Evolutionary conservation across 1,140 invertebrate species (phyloP).

Genomic region (Polyergus mexicanus): DNA sequence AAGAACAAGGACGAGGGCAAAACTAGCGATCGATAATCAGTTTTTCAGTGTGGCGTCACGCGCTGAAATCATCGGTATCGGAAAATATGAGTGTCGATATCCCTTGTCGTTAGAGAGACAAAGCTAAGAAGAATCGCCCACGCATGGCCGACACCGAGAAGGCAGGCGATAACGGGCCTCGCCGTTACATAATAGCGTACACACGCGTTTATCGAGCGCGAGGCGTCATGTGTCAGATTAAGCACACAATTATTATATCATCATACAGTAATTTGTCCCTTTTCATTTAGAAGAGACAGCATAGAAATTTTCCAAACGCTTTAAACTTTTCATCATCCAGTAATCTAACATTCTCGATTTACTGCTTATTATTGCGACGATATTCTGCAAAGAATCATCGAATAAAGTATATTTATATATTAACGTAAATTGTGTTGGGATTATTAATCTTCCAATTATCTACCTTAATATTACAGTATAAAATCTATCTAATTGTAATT

Average conservation of each 20-base stretch:
- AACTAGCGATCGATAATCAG: neutral
- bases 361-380: neutral
- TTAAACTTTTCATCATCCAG: neutral
- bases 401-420: neutral
- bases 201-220: constrained; percentile 59
- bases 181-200: constrained; percentile 68
- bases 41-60: constrained; percentile 38
- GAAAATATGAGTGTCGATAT: constrained; percentile 37
- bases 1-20: neutral
- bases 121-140: constrained; percentile 71
- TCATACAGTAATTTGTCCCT: constrained; percentile 35
- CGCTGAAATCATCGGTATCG: constrained; percentile 35
- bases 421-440: neutral
- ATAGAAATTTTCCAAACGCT: neutral
- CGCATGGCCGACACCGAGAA: constrained; percentile 51
- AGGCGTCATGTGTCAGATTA: constrained; percentile 23
- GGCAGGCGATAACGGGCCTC: constrained; percentile 64
- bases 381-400: neutral
- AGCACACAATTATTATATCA: constrained; percentile 36
- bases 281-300: neutral
- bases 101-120: constrained; percentile 50
- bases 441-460: too few relatives aligned
- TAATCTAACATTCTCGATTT: neutral
- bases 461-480: too few relatives aligned
- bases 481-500: too few relatives aligned